Percentiles rank a stretch among this genome's conserved stretches.
Conservation (phyloP, 2,113 vertebrate genomes). For the Myrmecophaga tridactyla region DNA sequence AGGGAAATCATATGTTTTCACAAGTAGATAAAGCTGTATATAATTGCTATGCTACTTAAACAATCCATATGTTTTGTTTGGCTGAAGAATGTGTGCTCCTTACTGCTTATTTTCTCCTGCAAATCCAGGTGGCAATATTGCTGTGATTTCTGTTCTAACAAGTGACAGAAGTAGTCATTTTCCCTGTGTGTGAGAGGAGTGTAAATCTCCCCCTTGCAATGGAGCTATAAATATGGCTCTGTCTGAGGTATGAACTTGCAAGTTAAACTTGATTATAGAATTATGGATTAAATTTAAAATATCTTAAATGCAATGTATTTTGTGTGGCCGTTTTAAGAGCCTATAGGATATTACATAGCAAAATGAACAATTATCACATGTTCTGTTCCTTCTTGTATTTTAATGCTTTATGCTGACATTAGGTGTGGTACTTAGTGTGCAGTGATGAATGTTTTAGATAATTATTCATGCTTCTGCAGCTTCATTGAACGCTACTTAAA, state of each 20-base stretch:
- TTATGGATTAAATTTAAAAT: neutral
- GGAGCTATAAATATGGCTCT: constrained; percentile 6
- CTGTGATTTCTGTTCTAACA: constrained; percentile 25
- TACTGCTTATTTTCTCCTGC: neutral
- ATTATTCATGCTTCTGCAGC: neutral
- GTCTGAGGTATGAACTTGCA: neutral
- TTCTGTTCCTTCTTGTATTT: neutral
- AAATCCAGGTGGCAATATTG: neutral
- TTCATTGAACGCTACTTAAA: constrained; percentile 38
- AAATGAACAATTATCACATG: neutral
- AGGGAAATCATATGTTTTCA: neutral
- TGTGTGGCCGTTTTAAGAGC: neutral
- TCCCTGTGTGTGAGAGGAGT: neutral
- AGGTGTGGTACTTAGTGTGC: neutral
- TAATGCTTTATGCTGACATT: neutral
- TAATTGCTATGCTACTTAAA: neutral
- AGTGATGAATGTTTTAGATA: neutral
- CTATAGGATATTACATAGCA: neutral
- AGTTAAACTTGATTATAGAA: constrained; percentile 44
- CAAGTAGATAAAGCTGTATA: neutral
- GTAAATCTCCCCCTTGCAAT: neutral
- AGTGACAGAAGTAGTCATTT: constrained; percentile 50
- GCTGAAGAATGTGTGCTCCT: neutral
- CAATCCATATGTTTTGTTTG: constrained; percentile 24
- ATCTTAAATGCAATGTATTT: constrained; percentile 23